phyloP scores from a whole-genome alignment of 2,113 vertebrate genomes.

The Catharus fuscescens region DNA sequence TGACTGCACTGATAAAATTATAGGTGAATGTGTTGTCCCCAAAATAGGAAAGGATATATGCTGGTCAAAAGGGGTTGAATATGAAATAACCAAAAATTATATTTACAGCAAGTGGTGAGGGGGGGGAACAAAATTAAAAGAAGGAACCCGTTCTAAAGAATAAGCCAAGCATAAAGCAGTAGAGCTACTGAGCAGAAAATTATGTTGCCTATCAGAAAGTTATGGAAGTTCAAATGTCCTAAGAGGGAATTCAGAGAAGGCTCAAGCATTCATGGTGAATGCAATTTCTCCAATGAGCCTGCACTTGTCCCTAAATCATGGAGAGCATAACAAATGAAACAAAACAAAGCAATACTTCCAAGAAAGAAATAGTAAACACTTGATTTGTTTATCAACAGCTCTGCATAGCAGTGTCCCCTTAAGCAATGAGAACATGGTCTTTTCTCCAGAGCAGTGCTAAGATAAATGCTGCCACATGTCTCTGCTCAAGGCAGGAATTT shows the following conservation, averaged over 20 bases:
- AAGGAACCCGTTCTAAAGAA: not conserved
- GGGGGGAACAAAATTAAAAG: not conserved
- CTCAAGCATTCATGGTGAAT: not conserved
- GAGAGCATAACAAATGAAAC: not conserved
- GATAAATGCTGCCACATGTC: not conserved
- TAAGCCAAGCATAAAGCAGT: not conserved
- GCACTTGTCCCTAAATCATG: not conserved
- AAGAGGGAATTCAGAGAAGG: not conserved
- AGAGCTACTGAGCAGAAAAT: not conserved
- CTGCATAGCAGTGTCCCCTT: not conserved
- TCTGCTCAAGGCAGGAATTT: not conserved
- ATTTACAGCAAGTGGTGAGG: not conserved
- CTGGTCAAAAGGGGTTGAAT: not conserved
- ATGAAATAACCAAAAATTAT: not conserved
- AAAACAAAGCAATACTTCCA: not conserved
- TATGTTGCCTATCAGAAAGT: not conserved
- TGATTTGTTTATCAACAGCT: not conserved
- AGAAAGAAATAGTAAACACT: not conserved
- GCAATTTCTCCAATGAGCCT: not conserved
- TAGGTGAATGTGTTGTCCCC: not conserved
- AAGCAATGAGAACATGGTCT: fast-evolving
- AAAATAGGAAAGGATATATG: not conserved
- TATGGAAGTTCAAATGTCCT: not conserved
- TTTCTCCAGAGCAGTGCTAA: not conserved
- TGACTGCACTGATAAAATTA: not conserved